Conservation (phyloP, 2,888 invertebrate genomes). For the Frankliniella fusca region DNA sequence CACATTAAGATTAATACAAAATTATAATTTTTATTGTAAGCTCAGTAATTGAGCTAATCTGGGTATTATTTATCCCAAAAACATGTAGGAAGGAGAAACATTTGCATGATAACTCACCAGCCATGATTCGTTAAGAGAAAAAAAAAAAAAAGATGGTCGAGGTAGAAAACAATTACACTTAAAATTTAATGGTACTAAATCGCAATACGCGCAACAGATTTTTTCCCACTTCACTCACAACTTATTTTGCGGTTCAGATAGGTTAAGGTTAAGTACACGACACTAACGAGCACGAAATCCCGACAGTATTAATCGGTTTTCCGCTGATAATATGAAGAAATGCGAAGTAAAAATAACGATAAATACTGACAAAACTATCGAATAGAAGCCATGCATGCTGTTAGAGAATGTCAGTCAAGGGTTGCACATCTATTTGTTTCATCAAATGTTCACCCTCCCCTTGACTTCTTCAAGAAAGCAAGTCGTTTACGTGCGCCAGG, state of each 20-base stretch:
- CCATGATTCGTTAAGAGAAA: not conserved
- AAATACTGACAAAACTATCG: not conserved
- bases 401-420: not conserved
- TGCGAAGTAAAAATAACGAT: not conserved
- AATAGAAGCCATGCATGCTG: not conserved
- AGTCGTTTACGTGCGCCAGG: not conserved
- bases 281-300: not conserved
- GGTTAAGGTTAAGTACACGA: not conserved
- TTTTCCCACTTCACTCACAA: not conserved
- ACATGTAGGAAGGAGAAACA: not conserved
- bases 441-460: not conserved
- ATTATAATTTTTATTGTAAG: not conserved
- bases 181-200: not conserved
- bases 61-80: not conserved
- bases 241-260: not conserved
- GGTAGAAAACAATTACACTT: not conserved
- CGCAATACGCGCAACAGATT: not conserved
- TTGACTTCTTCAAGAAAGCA: not conserved
- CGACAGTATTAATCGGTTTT: not conserved
- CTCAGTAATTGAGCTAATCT: not conserved
- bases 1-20: not conserved
- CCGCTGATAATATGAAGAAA: not conserved
- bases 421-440: not conserved
- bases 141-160: not conserved
- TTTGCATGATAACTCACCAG: not conserved